These are phyloP conservation scores for Phocides pigmalion DNA, from an alignment of 1,140 invertebrate species.

Conservation along the genomic window DNA sequence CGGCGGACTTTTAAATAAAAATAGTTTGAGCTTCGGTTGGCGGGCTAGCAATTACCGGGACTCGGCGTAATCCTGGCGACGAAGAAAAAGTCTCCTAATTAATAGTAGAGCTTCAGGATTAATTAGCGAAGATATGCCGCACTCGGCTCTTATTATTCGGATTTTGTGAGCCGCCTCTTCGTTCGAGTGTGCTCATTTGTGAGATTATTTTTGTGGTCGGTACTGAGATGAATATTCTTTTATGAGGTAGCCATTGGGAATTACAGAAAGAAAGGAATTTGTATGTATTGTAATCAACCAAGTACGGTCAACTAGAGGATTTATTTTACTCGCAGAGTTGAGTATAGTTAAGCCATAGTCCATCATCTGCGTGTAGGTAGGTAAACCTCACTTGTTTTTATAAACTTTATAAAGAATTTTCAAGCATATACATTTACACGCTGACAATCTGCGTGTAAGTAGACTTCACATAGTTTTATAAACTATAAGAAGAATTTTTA, in stretches of 20 bases:
- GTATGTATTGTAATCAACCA: not conserved
- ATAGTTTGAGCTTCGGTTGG: conserved; percentile 41
- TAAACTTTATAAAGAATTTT: no score
- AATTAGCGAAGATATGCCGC: conserved; percentile 64
- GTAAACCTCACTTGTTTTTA: no score
- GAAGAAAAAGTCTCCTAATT: conserved; percentile 73
- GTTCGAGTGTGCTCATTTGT: conserved; percentile 35
- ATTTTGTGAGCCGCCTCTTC: conserved; percentile 37
- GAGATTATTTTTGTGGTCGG: conserved; percentile 30
- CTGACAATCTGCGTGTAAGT: no score
- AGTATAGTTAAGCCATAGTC: no score
- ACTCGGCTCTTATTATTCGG: conserved; percentile 45
- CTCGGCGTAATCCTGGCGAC: conserved; percentile 58
- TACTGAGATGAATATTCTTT: conserved; percentile 34
- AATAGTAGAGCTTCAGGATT: conserved; percentile 68
- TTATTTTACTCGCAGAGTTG: no score
- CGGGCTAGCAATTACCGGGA: conserved; percentile 57
- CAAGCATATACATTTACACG: no score
- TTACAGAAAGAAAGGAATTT: conserved; percentile 15
- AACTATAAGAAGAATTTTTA: no score
- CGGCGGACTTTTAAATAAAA: conserved; percentile 36
- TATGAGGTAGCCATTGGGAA: conserved; percentile 19
- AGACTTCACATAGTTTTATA: no score
- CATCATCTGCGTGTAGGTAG: no score
- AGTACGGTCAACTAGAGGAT: no score